These are phyloP conservation scores for Stenodera caucasica DNA, from an alignment of 2,888 invertebrate genomes.

Conservation along the genomic window DNA sequence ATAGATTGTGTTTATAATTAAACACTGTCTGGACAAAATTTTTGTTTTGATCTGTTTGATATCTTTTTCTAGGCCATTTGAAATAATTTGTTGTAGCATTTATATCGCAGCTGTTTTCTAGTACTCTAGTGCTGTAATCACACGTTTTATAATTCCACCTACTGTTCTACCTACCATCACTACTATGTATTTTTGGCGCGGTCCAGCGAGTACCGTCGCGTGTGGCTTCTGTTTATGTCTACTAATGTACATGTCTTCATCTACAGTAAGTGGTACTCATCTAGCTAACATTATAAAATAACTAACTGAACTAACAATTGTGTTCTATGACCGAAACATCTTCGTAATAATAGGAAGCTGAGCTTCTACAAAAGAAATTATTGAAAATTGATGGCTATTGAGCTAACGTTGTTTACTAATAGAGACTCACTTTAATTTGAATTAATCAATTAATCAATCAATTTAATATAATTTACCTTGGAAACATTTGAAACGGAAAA, in stretches of 20 bases:
- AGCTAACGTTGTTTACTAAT: neutral
- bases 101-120: slow-evolving; percentile 40
- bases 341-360: neutral
- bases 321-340: slow-evolving; percentile 5
- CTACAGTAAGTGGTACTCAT: slow-evolving; percentile 53
- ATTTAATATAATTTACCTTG: neutral
- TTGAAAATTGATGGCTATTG: too few relatives aligned
- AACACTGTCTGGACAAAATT: too few relatives aligned
- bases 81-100: slow-evolving; percentile 33
- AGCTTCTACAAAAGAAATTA: too few relatives aligned
- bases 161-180: slow-evolving; percentile 47
- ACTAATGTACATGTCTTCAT: slow-evolving; percentile 55
- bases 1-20: too few relatives aligned
- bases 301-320: slow-evolving; percentile 10
- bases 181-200: slow-evolving; percentile 43
- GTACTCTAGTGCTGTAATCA: slow-evolving; percentile 45
- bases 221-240: slow-evolving; percentile 56
- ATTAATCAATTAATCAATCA: neutral
- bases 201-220: slow-evolving; percentile 44
- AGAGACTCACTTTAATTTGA: neutral
- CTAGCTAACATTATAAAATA: slow-evolving; percentile 44
- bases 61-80: slow-evolving; percentile 12
- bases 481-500: neutral
- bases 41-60: slow-evolving; percentile 28
- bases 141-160: slow-evolving; percentile 40